Base-by-base conservation (phyloP, 2,888 invertebrate genomes). In the Eudemis profundana region DNA sequence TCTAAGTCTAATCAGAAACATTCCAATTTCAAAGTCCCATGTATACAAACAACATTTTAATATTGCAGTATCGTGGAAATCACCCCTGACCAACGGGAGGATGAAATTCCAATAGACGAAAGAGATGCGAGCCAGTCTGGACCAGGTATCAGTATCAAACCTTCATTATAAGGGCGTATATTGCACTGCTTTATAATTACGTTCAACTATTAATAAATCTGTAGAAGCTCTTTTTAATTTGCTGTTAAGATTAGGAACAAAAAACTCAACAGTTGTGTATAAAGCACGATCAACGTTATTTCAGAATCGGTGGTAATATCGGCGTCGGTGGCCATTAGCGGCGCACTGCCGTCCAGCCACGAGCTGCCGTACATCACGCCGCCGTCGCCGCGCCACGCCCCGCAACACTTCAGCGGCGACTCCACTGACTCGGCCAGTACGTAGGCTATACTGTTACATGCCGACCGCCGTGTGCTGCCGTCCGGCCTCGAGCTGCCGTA, bases 321-420 rank as follows among this genome's bases (percentile, higher is more conserved):
- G 27, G 97, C 97, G n/a, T 96, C 96, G 7, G 95, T 96, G 51
- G 97, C 97, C 4, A 97, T 97, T 75, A 95, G 96, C 63, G 97
- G 97, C 12, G 95, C 96, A 78, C 93, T 97, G 71, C 96, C 97
- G 38, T 97, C 97, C 40, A 97, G 96, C 82, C 96, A 96, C 82
- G 97, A 97, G 82, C 89, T 97, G 78, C 97, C 97, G 0, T 97
- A 97, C 83, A 97, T 97, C 94, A 97, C 97, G 8, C 97, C 97
- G 53, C 97, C 72, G 85, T 96, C 80, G 76, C 94, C 83, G 72
- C 89, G 86, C 0, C 86, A 88, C 2, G 81, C 79, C 67, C 72
- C 72, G 69, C 93, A 50, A 93, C 95, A 97, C 84, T 97, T 97
- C 81, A 97, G 97, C 80, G 97, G 97, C 0, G 97, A 98, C 85